Evolutionary conservation across 2,797 vertebrate genomes (phyloP), one percentile per base, ranked within the genome.

Genomic region (Chelidonichthys spinosus): DNA sequence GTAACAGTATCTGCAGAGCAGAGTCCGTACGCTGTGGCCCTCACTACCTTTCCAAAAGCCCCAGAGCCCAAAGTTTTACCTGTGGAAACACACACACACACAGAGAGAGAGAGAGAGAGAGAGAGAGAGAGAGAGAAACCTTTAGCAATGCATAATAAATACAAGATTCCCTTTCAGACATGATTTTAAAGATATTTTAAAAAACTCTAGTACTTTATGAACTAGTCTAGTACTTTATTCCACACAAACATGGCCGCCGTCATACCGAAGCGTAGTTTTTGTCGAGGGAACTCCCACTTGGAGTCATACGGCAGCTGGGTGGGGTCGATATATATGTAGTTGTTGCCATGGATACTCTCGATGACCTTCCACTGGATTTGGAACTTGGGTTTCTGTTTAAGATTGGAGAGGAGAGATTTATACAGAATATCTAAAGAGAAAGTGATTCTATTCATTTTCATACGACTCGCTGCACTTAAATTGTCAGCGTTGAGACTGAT

Each of bases 331-430:
- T 99, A 99, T 61, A 98, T 97, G 82, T 99, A 99, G 89, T 96
- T 99, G 95, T 99, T 99, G 67, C 97, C 98, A 89, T 98, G 97
- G 89, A 99, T 97, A 91, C 97, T 98, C 89, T 99, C 98, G 17
- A 99, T 98, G 67, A 99, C 97, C 92, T 99, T 99, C 98, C 98
- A 99, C 78, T 98, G 98, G 79, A 98, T 97, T 89, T 99, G 97
- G 0, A 98, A 99, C 92, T 98, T 99, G n/a, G 98, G 98, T 92
- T 99, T 99, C 98, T 99, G 90, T 85, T 61, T 2, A 50, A 35
- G 66, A 76, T 72, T 3, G 33, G 43, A 78, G 40, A 75, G 17
- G 37, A 71, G 11, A 80, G 47, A 49, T 49, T 49, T 0, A 6
- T 56, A 11, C 15, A 3, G 11, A 7, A 67, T 62, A 59, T 37